Evolutionary conservation across 2,797 vertebrate species (phyloP), one percentile per base, ranked within the genome.

Genomic region (Microhierax caerulescens): DNA sequence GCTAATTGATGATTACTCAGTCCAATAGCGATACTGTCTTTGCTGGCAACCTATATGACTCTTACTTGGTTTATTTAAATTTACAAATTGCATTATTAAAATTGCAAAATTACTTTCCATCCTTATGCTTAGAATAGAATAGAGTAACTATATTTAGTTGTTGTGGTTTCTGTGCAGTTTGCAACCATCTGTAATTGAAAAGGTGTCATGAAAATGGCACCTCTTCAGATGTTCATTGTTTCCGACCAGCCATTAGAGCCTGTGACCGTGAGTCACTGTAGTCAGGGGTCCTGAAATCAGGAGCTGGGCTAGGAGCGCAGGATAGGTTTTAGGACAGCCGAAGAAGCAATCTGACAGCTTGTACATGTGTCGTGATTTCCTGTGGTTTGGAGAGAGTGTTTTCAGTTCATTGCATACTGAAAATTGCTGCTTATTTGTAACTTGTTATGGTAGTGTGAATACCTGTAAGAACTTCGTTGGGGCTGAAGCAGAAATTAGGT

Each of bases 281-380:
- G 78, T 89, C 3, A 5, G 6, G 77, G 76, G 9, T 57, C 79
- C 67, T 88, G 68, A 89, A 80, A 36, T 36, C 34, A 41, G 94
- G 84, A 82, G 67, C 80, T 92, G 68, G 51, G n/a, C 70, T 97
- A 36, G n/a, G 32, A 19, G 81, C 2, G 11, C 18, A 7, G 75
- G 78, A 79, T 34, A 67, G 69, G 20, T 65, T 93, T 69, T 80
- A 68, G 76, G 90, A 22, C 8, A 4, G 7, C 24, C 8, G 77
- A 90, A 98, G 98, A 98, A 98, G 98, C 96, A 97, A 96, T 98
- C 95, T 98, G 98, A 97, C 98, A 98, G 96, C 93, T 50, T 74
- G 64, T 95, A 28, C 43, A 76, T 96, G 96, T 75, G 79, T 60
- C 41, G 15, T 81, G 74, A 92, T 95, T 98, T 98, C 97, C 98